Evolutionary conservation across 2,113 vertebrate species (phyloP), one percentile per base, ranked within the genome.

Genomic region (Calyptommatus sinebrachiatus): DNA sequence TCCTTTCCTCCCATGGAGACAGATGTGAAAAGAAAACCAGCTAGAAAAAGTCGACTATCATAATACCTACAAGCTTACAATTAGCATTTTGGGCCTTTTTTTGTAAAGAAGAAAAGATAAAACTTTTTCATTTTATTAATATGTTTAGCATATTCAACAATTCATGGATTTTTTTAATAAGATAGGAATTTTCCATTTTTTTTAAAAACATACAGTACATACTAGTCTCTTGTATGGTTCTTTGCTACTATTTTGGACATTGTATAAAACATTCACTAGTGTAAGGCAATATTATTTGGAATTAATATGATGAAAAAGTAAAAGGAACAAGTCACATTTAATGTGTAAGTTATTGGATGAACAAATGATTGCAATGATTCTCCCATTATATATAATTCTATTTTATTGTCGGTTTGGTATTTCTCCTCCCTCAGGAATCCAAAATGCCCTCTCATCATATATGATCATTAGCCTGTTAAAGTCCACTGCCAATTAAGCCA

Each of bases 361-460:
- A 66, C 29, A 45, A 69, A 78, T 29, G 4, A 41, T 3, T n/a
- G 4, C 6, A 10, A 41, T 41, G 31, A 69, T 5, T 77, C 69
- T 67, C 45, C 78, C 74, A 71, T 67, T 66, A n/a, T 65, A 83
- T 85, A 87, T 71, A 1, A 67, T 41, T 41, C 35, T 41, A 41
- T 41, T 41, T 41, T 41, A 41, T 41, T 41, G 35, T 41, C 35
- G 5, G 35, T 41, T 41, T 41, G 35, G 35, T 41, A 41, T 41
- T 41, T 41, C 35, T 41, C 35, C 35, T 41, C 35, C 35, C 35
- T 41, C 35, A 2, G 35, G 35, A 41, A 41, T 41, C 35, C 35
- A 41, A 41, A 41, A 41, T 41, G 35, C 35, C 35, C 69, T 67
- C 45, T 76, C 74, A 71, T 67, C 69, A n/a, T 65, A 83, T 85